A percentile compares a stretch with the other conserved stretches of the same genome.
These are phyloP conservation scores for Lordiphosa fenestrarum DNA, from an alignment of 2,888 invertebrate genomes.

Conservation along the genomic window DNA sequence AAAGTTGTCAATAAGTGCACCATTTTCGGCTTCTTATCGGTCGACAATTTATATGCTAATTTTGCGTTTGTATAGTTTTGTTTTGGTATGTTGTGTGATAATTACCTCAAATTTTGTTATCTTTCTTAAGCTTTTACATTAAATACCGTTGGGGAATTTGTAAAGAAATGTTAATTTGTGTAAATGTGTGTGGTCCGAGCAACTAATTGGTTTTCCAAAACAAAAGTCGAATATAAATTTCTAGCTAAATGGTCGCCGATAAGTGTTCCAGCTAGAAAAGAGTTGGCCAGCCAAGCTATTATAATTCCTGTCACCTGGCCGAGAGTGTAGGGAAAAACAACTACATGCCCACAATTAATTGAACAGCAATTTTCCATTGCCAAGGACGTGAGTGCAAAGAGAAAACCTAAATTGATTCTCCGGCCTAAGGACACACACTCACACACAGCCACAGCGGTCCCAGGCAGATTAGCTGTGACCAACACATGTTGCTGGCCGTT, in stretches of 20 bases:
- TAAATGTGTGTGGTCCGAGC: constrained; percentile 58
- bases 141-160: constrained; percentile 69
- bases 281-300: constrained; percentile 55
- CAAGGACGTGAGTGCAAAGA: constrained; percentile 56
- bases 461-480: constrained; percentile 44
- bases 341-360: constrained; percentile 77
- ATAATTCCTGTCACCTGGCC: constrained; percentile 70
- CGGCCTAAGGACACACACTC: constrained; percentile 64
- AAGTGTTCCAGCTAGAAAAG: constrained; percentile 18
- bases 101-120: constrained; percentile 60
- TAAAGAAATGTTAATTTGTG: constrained; percentile 61
- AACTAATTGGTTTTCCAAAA: constrained; percentile 61
- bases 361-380: constrained; percentile 77
- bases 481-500: constrained; percentile 20
- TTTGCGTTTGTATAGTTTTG: constrained; percentile 35
- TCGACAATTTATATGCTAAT: constrained; percentile 71
- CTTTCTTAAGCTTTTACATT: constrained; percentile 48
- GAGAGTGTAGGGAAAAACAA: constrained; percentile 38
- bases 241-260: constrained; percentile 61
- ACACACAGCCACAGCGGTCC: constrained; percentile 11
- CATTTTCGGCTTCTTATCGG: constrained; percentile 67
- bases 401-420: constrained; percentile 73
- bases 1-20: constrained; percentile 76
- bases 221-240: constrained; percentile 55
- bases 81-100: constrained; percentile 69